Percentiles rank a stretch among this genome's conserved stretches.
Evolutionary conservation across 2,797 vertebrate species (phyloP).

Genomic region (Spatula clypeata): DNA sequence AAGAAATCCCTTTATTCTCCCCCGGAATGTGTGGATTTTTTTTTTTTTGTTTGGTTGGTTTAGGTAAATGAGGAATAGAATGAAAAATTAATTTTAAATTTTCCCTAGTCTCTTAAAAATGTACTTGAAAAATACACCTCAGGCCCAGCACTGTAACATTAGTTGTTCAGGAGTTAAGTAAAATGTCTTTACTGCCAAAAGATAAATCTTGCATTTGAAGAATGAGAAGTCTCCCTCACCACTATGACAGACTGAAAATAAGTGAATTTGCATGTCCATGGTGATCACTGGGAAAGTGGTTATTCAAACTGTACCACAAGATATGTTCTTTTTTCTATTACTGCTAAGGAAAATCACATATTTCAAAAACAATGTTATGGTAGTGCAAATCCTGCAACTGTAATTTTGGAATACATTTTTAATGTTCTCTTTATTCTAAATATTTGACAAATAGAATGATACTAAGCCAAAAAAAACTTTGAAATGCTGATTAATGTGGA

Average conservation of each 20-base stretch:
- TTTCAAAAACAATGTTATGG: background rate
- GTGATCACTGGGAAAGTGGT: background rate
- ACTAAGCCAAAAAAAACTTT: background rate
- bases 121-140: background rate
- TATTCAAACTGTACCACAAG: background rate
- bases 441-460: background rate
- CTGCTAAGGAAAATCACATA: background rate
- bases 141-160: background rate
- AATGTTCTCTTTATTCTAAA: background rate
- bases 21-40: fast-evolving
- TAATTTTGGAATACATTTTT: background rate
- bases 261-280: background rate
- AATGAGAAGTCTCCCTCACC: background rate
- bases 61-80: background rate
- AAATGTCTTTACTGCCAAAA: background rate
- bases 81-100: background rate
- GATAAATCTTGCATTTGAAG: background rate
- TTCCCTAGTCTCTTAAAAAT: background rate
- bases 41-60: background rate
- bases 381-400: background rate
- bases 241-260: background rate
- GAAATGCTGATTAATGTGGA: background rate
- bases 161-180: background rate
- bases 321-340: background rate
- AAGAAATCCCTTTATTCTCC: background rate